Evolutionary conservation across 1,140 invertebrate species (phyloP).

Genomic region (Drosophila arizonae): DNA sequence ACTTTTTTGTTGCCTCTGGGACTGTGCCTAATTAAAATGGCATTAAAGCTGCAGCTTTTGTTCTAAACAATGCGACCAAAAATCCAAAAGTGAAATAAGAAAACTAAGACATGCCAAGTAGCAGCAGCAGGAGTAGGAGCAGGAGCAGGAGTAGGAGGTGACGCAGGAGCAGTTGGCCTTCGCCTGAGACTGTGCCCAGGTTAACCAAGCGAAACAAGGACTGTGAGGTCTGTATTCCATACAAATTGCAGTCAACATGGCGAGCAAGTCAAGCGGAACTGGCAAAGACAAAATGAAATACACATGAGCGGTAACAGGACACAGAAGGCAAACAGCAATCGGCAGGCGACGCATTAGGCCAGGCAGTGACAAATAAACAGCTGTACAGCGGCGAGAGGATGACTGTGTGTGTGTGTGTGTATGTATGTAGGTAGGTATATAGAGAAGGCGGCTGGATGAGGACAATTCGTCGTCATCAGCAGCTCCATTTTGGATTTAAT

Average conservation of each 20-base stretch:
- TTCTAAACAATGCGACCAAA: slow-evolving; percentile 14
- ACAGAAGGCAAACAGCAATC: slow-evolving; percentile 45
- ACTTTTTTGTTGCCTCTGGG: slow-evolving; percentile 52
- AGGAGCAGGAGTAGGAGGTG: slow-evolving; percentile 5
- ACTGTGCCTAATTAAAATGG: slow-evolving; percentile 75
- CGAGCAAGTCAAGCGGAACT: slow-evolving; percentile 76
- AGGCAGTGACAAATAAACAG: slow-evolving; percentile 75
- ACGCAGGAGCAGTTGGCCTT: slow-evolving; percentile 55
- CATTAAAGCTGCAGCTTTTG: slow-evolving; percentile 64
- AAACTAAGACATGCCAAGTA: slow-evolving; percentile 12
- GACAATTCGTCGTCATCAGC: slow-evolving; percentile 79
- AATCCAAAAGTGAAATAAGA: background rate
- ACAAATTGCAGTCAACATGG: slow-evolving; percentile 81
- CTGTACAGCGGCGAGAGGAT: slow-evolving; percentile 31
- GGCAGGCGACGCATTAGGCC: slow-evolving; percentile 56
- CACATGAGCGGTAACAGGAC: slow-evolving; percentile 60
- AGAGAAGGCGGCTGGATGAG: slow-evolving; percentile 46
- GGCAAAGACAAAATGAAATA: slow-evolving; percentile 79
- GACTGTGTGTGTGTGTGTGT: background rate
- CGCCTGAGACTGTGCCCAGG: slow-evolving; percentile 24
- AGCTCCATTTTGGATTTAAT: slow-evolving; percentile 80
- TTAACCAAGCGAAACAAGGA: slow-evolving; percentile 71
- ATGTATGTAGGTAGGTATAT: no score
- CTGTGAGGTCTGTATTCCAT: slow-evolving; percentile 52
- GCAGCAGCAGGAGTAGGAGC: slow-evolving; percentile 12